Conservation (phyloP, 2,113 vertebrate genomes). For the Rhegmatorhina hoffmannsi region DNA sequence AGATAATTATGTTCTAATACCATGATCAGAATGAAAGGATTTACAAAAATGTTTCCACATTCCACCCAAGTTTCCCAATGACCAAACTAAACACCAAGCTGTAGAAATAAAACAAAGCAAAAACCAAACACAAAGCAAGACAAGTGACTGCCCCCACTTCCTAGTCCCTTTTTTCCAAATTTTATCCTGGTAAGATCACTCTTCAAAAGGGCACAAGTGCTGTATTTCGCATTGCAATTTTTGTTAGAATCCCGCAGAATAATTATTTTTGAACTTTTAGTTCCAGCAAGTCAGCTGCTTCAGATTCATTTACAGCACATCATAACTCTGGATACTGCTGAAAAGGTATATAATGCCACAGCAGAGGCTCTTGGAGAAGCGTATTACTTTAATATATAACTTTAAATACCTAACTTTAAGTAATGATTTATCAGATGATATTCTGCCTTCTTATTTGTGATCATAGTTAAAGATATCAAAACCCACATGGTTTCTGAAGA, state of each 20-base stretch:
- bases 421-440: slow-evolving; percentile 81
- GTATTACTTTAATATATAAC: slow-evolving; percentile 63
- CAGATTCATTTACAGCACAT: slow-evolving; percentile 76
- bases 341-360: slow-evolving; percentile 68
- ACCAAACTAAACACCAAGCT: background rate
- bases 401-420: slow-evolving; percentile 74
- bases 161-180: background rate
- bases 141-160: rapidly evolving
- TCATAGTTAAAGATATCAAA: slow-evolving; percentile 78
- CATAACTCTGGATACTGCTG: slow-evolving; percentile 75
- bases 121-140: background rate
- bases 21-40: background rate
- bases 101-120: background rate
- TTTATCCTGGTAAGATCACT: background rate
- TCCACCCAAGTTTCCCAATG: slow-evolving; percentile 1
- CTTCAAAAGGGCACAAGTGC: background rate
- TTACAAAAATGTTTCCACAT: background rate
- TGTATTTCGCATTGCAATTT: slow-evolving; percentile 14
- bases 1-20: background rate
- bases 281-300: slow-evolving; percentile 78
- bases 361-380: slow-evolving; percentile 76
- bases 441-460: slow-evolving; percentile 84
- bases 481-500: slow-evolving; percentile 71
- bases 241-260: slow-evolving; percentile 70
- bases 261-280: slow-evolving; percentile 87